Percentiles rank a stretch among this genome's conserved stretches.
Conservation (phyloP, 2,113 vertebrate genomes). For the Grammomys dolichurus region DNA sequence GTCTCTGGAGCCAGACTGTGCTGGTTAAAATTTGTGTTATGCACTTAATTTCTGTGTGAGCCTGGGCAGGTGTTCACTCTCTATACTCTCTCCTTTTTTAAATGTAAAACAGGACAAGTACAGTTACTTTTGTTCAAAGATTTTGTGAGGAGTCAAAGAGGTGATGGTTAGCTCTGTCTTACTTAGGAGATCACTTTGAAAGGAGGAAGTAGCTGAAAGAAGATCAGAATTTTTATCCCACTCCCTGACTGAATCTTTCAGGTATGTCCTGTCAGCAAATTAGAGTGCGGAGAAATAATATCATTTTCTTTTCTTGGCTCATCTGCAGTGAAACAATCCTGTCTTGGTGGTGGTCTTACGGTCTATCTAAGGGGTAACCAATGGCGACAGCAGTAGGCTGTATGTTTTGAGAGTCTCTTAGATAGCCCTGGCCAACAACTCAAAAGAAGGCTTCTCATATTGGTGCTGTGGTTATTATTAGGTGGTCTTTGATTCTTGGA, state of each 20-base stretch:
- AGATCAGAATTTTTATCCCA: neutral
- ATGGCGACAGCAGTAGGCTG: neutral
- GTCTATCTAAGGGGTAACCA: neutral
- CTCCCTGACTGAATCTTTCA: neutral
- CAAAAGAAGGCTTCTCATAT: neutral
- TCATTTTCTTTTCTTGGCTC: neutral
- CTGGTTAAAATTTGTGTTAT: neutral
- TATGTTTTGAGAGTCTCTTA: neutral
- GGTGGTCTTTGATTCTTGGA: neutral
- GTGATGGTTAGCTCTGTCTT: neutral
- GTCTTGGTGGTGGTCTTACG: neutral
- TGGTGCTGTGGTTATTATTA: neutral
- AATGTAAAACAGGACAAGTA: constrained; percentile 28
- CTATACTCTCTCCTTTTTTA: neutral
- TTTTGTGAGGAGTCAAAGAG: constrained; percentile 24
- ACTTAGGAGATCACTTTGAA: neutral
- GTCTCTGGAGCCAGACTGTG: neutral
- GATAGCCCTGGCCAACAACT: neutral
- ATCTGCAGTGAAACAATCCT: neutral
- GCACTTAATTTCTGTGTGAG: neutral
- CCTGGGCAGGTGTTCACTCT: neutral
- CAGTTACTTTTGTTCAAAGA: neutral
- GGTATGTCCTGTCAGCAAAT: neutral
- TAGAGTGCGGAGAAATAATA: neutral
- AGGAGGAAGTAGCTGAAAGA: neutral